Conservation (phyloP, 2,113 vertebrate species). For the Grammomys surdaster region DNA sequence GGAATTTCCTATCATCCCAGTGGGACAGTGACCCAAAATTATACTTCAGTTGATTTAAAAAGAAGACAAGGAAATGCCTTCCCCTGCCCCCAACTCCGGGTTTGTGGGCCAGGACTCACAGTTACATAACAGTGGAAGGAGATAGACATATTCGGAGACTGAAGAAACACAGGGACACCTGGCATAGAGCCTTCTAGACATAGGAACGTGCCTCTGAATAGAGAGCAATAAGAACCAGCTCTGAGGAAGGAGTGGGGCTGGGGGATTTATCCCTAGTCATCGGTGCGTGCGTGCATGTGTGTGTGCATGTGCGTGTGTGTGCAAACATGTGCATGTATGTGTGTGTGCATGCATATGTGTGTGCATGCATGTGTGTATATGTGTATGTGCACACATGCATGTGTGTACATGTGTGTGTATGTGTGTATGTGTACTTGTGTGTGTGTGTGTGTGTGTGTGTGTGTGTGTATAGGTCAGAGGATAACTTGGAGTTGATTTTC, state of each 20-base stretch:
- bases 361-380: fast-evolving
- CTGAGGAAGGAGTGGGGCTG: neutral
- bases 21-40: neutral
- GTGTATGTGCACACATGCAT: neutral
- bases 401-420: neutral
- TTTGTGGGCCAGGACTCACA: neutral
- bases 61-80: neutral
- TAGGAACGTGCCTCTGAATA: neutral
- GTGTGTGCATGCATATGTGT: neutral
- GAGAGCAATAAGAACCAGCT: neutral
- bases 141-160: neutral
- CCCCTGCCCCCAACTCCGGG: neutral
- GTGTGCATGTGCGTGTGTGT: neutral
- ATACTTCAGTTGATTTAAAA: constrained; percentile 18
- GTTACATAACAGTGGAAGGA: neutral
- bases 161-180: neutral
- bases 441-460: neutral
- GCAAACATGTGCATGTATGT: neutral
- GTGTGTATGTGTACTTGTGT: neutral
- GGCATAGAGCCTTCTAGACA: neutral
- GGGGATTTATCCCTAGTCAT: neutral
- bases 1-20: constrained; percentile 1
- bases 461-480: neutral
- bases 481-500: neutral
- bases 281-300: neutral